Evolutionary conservation across 2,888 invertebrate species (phyloP).

Genomic region (Chaetogeoica ovagalla): DNA sequence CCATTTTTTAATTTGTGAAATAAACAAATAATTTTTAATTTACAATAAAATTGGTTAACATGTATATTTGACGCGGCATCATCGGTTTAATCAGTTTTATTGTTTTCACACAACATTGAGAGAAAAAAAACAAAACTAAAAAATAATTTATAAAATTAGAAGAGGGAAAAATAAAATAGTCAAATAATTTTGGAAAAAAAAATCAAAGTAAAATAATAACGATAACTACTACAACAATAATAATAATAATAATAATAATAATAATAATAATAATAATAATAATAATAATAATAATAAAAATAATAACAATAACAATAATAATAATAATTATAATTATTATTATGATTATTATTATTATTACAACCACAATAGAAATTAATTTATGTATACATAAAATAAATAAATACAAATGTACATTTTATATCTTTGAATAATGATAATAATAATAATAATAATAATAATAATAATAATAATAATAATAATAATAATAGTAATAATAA

Average conservation of each 20-base stretch:
- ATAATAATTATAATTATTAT: too few relatives aligned
- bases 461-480: conserved; percentile 3
- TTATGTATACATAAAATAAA: too few relatives aligned
- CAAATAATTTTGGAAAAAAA: conserved; percentile 10
- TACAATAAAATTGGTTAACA: conserved; percentile 46
- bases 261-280: too few relatives aligned
- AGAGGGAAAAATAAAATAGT: conserved; percentile 16
- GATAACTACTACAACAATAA: background rate
- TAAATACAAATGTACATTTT: too few relatives aligned
- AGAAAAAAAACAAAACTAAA: conserved; percentile 34
- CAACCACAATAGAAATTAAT: too few relatives aligned
- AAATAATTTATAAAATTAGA: conserved; percentile 21
- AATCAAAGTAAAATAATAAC: conserved; percentile 16
- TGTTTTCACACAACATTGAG: conserved; percentile 53
- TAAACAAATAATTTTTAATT: conserved; percentile 50
- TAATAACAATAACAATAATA: background rate
- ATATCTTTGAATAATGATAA: too few relatives aligned
- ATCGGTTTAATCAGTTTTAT: conserved; percentile 53
- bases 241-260: conserved; percentile 4
- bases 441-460: too few relatives aligned
- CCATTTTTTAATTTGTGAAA: conserved; percentile 46
- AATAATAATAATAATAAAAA: background rate
- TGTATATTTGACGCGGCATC: conserved; percentile 44
- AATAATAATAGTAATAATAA: background rate
- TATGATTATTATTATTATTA: too few relatives aligned